Percentiles rank a stretch among this genome's conserved stretches.
Conservation (phyloP, 2,113 vertebrate genomes). For the Edolisoma coerulescens region DNA sequence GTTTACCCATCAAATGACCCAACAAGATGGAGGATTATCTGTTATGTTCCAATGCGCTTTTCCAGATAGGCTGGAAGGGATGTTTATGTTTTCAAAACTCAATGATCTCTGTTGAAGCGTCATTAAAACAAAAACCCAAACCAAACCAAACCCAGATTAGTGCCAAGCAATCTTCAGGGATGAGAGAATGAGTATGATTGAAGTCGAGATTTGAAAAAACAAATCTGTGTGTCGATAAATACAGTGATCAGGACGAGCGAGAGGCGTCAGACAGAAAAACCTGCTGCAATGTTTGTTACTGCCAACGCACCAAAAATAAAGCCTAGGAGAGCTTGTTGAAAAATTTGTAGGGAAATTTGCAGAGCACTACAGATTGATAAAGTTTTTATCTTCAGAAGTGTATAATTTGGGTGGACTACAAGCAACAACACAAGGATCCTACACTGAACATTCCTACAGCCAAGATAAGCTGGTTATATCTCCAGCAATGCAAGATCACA, state of each 20-base stretch:
- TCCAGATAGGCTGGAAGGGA: not conserved
- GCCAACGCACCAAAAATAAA: not conserved
- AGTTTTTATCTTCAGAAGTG: not conserved
- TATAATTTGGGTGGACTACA: not conserved
- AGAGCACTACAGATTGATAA: not conserved
- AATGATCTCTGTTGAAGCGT: not conserved
- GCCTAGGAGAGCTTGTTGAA: not conserved
- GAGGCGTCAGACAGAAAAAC: constrained; percentile 62
- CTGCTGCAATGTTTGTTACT: constrained; percentile 7
- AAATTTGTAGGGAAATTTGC: not conserved
- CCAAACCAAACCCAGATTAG: not conserved
- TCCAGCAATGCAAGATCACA: not conserved
- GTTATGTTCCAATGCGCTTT: not conserved
- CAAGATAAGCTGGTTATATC: not conserved
- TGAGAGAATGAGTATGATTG: constrained; percentile 8
- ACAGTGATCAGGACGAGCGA: constrained; percentile 2
- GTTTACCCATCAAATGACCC: not conserved
- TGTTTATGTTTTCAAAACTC: constrained; percentile 22
- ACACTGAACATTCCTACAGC: not conserved
- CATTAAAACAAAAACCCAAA: constrained; percentile 43
- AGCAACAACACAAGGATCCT: not conserved
- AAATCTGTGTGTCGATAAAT: constrained; percentile 58
- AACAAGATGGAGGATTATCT: not conserved
- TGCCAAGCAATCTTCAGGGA: constrained; percentile 41
- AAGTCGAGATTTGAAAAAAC: constrained; percentile 41